Evolutionary conservation across 2,888 invertebrate genomes (phyloP), one percentile per base, ranked within the genome.

Genomic region (Anorthoa munda): DNA sequence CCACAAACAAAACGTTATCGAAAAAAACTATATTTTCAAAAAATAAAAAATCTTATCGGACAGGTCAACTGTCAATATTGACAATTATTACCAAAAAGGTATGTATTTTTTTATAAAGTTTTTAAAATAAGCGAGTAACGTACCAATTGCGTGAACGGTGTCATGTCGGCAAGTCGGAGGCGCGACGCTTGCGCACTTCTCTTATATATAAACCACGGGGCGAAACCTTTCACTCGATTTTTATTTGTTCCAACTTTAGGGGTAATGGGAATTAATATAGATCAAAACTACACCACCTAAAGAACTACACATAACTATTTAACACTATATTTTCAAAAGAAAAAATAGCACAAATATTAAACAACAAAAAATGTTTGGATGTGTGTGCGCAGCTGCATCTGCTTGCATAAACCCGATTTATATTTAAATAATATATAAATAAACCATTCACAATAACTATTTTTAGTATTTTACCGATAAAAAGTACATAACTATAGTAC

Each of bases 101-200:
- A 0, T 1, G 11, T 39, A 39, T 68, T 9, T 65, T 56, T 75
- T 74, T 46, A 69, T 67, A 76, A 77, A 71, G 60, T 46, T 88
- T 81, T 86, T 84, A 87, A 87, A 86, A 84, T 88, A 83, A 90
- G 84, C 83, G 87, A 81, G 71, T 71, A 91, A 95, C 95, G 91
- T 95, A 95, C 95, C 95, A 95, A 94, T 93, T 93, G 90, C 89
- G 91, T 90, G 90, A 93, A 90, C 91, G 93, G 91, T 90, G 95
- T 91, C 95, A 95, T 95, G 92, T 93, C 85, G 93, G 91, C 90
- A 89, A 94, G 91, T 95, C 93, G 94, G 94, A 95, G 95, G 93
- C 93, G 94, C 95, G 89, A 91, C 91, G 94, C 93, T 76, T 66
- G 92, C 90, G 95, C 91, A 72, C 71, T 82, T 84, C 83, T 87